Conservation (phyloP, 1,140 invertebrate genomes). For the Whitmania pigra region DNA sequence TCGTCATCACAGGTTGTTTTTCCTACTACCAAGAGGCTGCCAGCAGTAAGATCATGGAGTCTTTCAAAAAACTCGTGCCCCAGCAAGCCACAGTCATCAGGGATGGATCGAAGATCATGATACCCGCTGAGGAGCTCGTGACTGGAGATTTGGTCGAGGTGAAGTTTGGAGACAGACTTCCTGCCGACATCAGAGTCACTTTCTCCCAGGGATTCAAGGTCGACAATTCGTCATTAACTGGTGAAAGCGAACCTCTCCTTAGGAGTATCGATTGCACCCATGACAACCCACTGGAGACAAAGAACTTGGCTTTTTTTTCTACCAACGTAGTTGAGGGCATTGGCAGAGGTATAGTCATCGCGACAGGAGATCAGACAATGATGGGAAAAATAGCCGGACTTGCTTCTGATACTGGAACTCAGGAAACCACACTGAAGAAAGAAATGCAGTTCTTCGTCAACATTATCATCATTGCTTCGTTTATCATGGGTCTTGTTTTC, state of each 20-base stretch:
- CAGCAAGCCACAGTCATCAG: slow-evolving; percentile 69
- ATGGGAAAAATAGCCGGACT: slow-evolving; percentile 96
- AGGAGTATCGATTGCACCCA: slow-evolving; percentile 78
- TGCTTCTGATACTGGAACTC: slow-evolving; percentile 85
- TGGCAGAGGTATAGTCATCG: slow-evolving; percentile 70
- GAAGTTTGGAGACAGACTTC: slow-evolving; percentile 65
- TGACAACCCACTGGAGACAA: slow-evolving; percentile 89
- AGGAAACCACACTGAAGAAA: slow-evolving; percentile 91
- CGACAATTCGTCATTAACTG: slow-evolving; percentile 62
- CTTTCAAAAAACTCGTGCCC: slow-evolving; percentile 71
- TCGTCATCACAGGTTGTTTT: slow-evolving; percentile 41
- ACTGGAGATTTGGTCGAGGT: slow-evolving; percentile 71
- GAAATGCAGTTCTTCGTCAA: slow-evolving; percentile 99
- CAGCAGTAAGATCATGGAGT: slow-evolving; percentile 64
- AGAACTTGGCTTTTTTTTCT: slow-evolving; percentile 90
- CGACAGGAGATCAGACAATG: slow-evolving; percentile 90
- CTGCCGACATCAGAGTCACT: slow-evolving; percentile 67
- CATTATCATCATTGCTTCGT: slow-evolving; percentile 81
- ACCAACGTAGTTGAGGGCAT: slow-evolving; percentile 81
- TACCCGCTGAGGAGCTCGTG: slow-evolving; percentile 55
- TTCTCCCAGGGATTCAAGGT: slow-evolving; percentile 53
- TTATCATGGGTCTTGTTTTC: slow-evolving; percentile 91
- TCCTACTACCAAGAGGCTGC: slow-evolving; percentile 43
- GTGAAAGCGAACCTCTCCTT: slow-evolving; percentile 87
- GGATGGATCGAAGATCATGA: slow-evolving; percentile 76